Base-by-base conservation (phyloP, 2,113 vertebrate species). In the Chaetorhynchus papuensis region DNA sequence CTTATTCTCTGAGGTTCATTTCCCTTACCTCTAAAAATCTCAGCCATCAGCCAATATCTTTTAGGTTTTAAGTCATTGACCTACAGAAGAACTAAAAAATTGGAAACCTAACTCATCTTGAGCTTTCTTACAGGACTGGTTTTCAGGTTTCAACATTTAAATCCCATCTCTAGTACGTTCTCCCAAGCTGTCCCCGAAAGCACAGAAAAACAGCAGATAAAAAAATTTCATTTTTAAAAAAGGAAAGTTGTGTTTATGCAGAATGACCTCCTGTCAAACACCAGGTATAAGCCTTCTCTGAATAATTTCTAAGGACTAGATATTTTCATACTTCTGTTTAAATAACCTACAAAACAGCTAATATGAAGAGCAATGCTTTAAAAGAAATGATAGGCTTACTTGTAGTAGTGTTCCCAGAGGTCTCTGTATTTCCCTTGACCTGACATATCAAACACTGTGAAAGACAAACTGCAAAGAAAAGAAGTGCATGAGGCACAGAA, bases 371-470 rank as follows among this genome's bases (percentile, higher is more conserved):
- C 61, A 96, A 16, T 49, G n/a, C 68, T 92, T 90, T 42, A 83
- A 57, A 93, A 71, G 44, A 83, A 95, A 66, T 42, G 10, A 86
- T 9, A 88, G 42, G 98, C 99, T 99, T 98, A 99, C 99, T 99
- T 99, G 98, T 99, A 99, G 97, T 99, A 99, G 96, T 99, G 99
- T 72, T 99, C 99, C 99, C 99, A 99, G 27, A 99, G 98, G 97
- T 99, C 99, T 98, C 99, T 98, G 97, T 99, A 99, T 96, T 99
- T 98, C 82, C 99, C 99, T 97, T 99, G 99, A 91, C 99, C 99
- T 52, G 99, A 99, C 99, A 99, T 99, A 96, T 99, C 99, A 98
- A 99, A 99, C 74, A 99, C 99, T 83, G 99, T 99, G 97, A 99
- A 99, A 79, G 99, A 99, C 89, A 99, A 98, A 97, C 99, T 99